A percentile compares a stretch with the other conserved stretches of the same genome.
phyloP scores from a whole-genome alignment of 1,140 invertebrate genomes.

The Scaptomyza hsui region DNA sequence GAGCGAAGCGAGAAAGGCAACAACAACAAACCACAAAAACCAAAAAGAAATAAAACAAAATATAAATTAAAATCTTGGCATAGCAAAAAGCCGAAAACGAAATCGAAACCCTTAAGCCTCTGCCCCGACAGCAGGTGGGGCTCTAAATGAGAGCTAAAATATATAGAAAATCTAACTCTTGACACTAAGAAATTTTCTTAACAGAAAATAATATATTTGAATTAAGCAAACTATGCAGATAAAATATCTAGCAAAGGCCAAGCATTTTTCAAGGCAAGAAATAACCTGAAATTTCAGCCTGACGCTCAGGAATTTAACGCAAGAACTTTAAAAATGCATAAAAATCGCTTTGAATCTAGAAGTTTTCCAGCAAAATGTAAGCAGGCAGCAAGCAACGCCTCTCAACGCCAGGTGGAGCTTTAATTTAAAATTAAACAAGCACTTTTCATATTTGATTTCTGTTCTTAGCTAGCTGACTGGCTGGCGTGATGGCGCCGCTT shows the following conservation, averaged over 20 bases:
- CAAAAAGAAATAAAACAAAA: neutral
- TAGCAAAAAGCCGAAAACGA: neutral
- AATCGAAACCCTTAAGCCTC: no score
- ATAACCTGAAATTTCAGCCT: no score
- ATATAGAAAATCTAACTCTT: no score
- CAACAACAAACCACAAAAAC: slow-evolving; percentile 1
- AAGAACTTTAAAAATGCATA: no score
- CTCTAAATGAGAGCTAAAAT: neutral
- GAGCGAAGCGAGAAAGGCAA: neutral
- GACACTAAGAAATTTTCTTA: no score
- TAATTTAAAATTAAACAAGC: slow-evolving; percentile 38
- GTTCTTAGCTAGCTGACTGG: neutral
- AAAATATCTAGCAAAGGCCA: no score
- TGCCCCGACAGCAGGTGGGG: neutral
- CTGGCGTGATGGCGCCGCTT: slow-evolving; percentile 46
- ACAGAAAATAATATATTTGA: no score
- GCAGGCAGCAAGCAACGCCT: neutral
- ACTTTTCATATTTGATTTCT: slow-evolving; percentile 11
- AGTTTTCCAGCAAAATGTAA: neutral
- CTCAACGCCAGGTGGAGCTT: slow-evolving; percentile 16
- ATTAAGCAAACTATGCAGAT: no score
- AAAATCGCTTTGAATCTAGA: neutral
- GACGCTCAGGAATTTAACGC: no score
- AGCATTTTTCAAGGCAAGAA: no score
- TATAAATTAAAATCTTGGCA: slow-evolving; percentile 1